phyloP scores from a whole-genome alignment of 2,797 vertebrate genomes.

The Anolis apletophallus region DNA sequence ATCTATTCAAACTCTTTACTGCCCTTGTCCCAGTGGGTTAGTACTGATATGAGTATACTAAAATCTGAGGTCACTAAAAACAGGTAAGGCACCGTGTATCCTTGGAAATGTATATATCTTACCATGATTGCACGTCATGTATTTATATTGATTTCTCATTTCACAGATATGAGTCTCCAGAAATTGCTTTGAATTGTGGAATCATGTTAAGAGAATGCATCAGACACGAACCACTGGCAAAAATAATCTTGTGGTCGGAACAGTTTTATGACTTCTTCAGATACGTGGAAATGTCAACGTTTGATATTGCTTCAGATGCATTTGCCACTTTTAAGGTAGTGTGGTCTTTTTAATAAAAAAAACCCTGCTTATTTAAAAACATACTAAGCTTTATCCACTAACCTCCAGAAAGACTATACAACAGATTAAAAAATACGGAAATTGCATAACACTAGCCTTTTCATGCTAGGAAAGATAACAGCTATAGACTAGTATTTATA shows the following conservation, averaged over 20 bases:
- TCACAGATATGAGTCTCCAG: slow-evolving; percentile 92
- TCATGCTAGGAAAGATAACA: background rate
- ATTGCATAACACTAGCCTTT: background rate
- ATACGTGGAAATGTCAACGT: slow-evolving; percentile 99
- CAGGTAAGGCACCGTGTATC: background rate
- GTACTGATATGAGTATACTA: background rate
- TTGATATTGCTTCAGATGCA: slow-evolving; percentile 96
- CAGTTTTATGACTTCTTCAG: slow-evolving; percentile 98
- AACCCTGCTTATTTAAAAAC: background rate
- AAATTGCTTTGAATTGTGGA: slow-evolving; percentile 96
- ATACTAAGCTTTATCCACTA: background rate
- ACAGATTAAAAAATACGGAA: background rate
- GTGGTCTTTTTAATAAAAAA: background rate
- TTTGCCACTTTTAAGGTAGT: slow-evolving; percentile 98
- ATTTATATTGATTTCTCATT: slow-evolving; percentile 29
- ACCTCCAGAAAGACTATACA: background rate
- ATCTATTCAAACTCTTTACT: background rate
- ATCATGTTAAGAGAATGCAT: slow-evolving; percentile 98
- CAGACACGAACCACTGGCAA: slow-evolving; percentile 94
- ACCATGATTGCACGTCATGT: background rate
- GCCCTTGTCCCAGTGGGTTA: background rate
- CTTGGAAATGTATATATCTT: background rate
- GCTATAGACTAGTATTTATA: background rate
- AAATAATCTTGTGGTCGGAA: slow-evolving; percentile 94
- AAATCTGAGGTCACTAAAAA: background rate